Conservation (phyloP, 2,797 vertebrate genomes). For the Halcyon leucocephala region DNA sequence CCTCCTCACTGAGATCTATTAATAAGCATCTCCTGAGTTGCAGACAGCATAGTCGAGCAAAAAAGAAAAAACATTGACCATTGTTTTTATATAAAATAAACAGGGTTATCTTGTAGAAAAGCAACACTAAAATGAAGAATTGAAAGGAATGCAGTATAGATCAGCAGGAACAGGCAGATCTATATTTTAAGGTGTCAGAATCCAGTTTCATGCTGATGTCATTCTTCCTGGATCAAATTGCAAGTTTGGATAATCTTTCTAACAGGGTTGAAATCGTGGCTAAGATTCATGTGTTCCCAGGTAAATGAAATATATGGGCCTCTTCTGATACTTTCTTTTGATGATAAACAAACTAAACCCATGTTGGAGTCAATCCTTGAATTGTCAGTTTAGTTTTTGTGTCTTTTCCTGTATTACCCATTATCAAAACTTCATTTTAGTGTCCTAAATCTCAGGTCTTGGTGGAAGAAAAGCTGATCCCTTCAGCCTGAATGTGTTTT, state of each 20-base stretch:
- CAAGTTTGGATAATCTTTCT: background rate
- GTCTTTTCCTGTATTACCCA: background rate
- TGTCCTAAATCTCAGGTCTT: background rate
- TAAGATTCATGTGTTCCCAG: background rate
- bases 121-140: no score
- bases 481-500: background rate
- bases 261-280: background rate
- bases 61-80: no score
- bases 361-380: background rate
- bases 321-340: background rate
- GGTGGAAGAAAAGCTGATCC: background rate
- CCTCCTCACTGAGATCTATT: no score
- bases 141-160: background rate
- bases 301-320: background rate
- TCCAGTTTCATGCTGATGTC: background rate
- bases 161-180: background rate
- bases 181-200: background rate
- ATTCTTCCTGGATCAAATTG: background rate
- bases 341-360: background rate
- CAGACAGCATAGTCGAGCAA: no score
- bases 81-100: background rate
- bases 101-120: background rate
- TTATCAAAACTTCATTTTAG: background rate
- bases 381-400: no score
- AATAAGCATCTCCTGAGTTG: no score